These are phyloP conservation scores for Bombyx huttoni DNA, from an alignment of 2,888 invertebrate genomes.

Conservation along the genomic window DNA sequence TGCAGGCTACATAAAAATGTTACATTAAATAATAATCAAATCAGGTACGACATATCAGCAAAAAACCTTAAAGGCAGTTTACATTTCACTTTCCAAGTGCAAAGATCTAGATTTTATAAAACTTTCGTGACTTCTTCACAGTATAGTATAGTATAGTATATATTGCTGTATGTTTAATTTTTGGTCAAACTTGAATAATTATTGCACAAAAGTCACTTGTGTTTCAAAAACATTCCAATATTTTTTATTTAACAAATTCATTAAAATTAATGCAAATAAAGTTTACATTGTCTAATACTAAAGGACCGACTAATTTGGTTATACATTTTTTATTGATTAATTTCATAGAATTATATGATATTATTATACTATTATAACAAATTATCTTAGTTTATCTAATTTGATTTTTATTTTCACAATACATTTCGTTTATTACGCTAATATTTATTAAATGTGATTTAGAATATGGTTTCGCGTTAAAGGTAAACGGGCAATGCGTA, in stretches of 20 bases:
- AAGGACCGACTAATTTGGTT: not conserved
- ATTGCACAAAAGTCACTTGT: not conserved
- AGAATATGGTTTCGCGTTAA: constrained; percentile 61
- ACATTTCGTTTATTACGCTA: constrained; percentile 41
- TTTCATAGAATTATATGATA: constrained; percentile 15
- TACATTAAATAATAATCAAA: not conserved
- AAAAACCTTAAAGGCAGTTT: not conserved
- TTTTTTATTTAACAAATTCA: not conserved
- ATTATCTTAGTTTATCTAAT: constrained; percentile 33
- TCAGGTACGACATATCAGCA: not conserved
- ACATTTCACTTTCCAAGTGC: not conserved
- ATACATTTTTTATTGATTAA: not conserved
- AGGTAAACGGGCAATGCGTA: constrained; percentile 33
- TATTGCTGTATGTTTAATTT: not conserved
- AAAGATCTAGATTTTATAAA: not conserved
- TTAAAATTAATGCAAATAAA: not conserved
- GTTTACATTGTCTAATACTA: not conserved
- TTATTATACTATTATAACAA: constrained; percentile 21
- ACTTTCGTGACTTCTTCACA: not conserved
- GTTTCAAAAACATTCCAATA: not conserved
- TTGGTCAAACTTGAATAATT: not conserved
- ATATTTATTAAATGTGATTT: constrained; percentile 59
- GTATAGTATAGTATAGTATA: not conserved
- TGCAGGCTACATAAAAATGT: not conserved
- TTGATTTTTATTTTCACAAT: constrained; percentile 36